Evolutionary conservation across 2,113 vertebrate genomes (phyloP).

Genomic region (Albula goreensis): DNA sequence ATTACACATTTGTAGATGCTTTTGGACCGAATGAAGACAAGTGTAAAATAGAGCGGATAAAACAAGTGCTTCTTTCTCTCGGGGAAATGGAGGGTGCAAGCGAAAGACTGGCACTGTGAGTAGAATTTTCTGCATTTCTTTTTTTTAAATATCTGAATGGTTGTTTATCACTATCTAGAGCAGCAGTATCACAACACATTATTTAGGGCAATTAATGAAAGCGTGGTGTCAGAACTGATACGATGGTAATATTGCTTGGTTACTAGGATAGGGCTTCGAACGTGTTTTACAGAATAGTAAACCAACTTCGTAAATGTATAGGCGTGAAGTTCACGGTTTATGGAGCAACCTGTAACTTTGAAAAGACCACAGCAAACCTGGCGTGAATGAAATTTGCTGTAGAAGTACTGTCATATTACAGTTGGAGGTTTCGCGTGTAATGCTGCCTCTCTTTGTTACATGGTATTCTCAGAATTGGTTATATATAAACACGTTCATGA

Average conservation of each 20-base stretch:
- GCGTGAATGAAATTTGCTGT: background rate
- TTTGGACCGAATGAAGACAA: constrained; percentile 1
- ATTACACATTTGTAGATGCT: background rate
- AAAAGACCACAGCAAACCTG: background rate
- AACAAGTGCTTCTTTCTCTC: background rate
- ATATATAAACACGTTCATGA: background rate
- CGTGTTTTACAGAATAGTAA: background rate
- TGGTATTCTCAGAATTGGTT: background rate
- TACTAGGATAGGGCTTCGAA: background rate
- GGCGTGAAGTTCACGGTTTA: background rate
- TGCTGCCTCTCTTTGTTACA: background rate
- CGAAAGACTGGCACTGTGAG: background rate
- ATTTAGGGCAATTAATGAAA: background rate
- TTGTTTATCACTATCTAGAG: background rate
- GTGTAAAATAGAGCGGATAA: background rate
- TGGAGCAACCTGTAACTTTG: too few relatives aligned
- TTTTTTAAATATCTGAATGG: background rate
- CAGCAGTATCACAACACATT: background rate
- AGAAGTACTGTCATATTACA: background rate
- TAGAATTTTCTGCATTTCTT: background rate
- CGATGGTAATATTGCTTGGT: background rate
- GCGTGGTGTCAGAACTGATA: background rate
- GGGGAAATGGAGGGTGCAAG: background rate
- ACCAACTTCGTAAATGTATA: background rate
- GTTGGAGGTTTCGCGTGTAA: background rate